phyloP scores from a whole-genome alignment of 2,888 invertebrate species.

The Clanis bilineata region DNA sequence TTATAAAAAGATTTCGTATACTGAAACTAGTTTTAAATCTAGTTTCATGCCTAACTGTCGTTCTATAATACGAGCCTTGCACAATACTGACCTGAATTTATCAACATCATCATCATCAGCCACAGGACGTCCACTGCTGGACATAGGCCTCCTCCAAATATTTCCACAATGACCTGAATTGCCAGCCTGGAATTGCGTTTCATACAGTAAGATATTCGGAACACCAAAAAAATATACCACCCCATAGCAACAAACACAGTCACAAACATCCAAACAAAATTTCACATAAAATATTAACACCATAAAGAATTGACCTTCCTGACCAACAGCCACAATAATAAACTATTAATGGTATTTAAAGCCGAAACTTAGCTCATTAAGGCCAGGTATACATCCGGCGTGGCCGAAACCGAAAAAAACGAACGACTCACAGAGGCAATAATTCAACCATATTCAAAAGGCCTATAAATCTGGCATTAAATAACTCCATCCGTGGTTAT shows the following conservation, averaged over 20 bases:
- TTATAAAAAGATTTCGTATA: too few species aligned
- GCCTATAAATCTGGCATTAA: conserved; percentile 68
- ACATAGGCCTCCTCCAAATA: too few species aligned
- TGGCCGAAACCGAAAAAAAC: conserved; percentile 14
- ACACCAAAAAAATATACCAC: not conserved
- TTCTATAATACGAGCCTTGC: too few species aligned
- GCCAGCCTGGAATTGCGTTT: too few species aligned
- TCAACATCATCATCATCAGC: too few species aligned
- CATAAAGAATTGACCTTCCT: conserved; percentile 8
- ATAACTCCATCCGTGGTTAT: conserved; percentile 58
- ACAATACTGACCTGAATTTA: too few species aligned
- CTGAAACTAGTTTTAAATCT: too few species aligned
- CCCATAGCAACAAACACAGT: not conserved
- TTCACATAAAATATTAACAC: conserved; percentile 7
- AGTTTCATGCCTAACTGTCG: too few species aligned
- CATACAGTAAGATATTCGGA: too few species aligned
- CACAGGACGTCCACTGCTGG: too few species aligned
- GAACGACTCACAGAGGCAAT: conserved; percentile 9
- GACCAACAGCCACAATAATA: conserved; percentile 16
- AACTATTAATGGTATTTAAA: conserved; percentile 20
- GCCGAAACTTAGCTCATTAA: conserved; percentile 19
- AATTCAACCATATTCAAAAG: conserved; percentile 45
- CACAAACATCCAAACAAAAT: conserved; percentile 7
- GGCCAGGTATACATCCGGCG: conserved; percentile 36
- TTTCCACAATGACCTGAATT: too few species aligned